Conservation (phyloP, 53 echinoderm and acorn worm species). For the Stichopus horrens region DNA sequence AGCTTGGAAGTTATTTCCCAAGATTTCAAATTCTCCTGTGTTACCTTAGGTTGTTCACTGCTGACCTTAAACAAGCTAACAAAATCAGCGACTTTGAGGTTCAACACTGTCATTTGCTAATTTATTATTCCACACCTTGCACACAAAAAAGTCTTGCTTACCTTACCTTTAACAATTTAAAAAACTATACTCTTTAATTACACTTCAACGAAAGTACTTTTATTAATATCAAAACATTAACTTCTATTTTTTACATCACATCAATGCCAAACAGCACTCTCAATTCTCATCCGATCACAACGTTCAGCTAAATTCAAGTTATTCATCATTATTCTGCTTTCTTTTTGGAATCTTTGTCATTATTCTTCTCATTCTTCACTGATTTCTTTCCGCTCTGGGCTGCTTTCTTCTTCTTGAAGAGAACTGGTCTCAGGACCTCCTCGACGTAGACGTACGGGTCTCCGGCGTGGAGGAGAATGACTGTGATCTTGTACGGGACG, state of each 20-base stretch:
- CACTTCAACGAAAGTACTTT: not conserved
- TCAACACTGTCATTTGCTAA: too few relatives aligned
- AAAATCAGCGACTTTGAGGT: too few relatives aligned
- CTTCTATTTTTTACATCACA: not conserved
- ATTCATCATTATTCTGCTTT: conserved; percentile 11
- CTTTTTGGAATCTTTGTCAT: conserved; percentile 22
- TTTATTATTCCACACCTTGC: too few relatives aligned
- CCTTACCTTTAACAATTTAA: not conserved
- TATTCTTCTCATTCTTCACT: conserved; percentile 4
- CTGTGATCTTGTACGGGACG: conserved; percentile 63
- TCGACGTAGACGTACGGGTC: conserved; percentile 80
- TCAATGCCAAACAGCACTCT: not conserved
- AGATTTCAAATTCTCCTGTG: too few relatives aligned
- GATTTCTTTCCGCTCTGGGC: not conserved
- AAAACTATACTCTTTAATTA: not conserved
- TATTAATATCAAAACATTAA: not conserved
- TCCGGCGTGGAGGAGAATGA: conserved; percentile 54
- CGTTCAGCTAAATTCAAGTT: too few relatives aligned
- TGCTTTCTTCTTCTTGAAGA: conserved; percentile 67
- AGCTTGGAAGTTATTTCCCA: too few relatives aligned
- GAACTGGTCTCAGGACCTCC: conserved; percentile 55
- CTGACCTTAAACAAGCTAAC: too few relatives aligned
- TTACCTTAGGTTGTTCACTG: too few relatives aligned
- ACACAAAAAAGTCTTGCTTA: too few relatives aligned
- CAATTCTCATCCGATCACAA: not conserved